Conservation (phyloP, 1,140 invertebrate genomes). For the Apis dorsata region DNA sequence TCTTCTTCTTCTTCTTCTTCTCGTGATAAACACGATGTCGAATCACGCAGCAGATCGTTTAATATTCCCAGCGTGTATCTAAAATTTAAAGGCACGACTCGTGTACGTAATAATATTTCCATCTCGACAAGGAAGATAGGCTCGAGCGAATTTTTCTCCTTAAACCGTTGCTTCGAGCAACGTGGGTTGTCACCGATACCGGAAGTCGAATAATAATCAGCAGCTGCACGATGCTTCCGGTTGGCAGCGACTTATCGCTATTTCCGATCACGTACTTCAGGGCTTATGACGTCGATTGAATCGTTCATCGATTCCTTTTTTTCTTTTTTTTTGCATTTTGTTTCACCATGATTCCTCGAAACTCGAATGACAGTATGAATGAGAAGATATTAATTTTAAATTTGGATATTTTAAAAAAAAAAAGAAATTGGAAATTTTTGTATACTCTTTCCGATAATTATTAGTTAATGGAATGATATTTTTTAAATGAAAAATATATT, state of each 20-base stretch:
- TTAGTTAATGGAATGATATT: no score
- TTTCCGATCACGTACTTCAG: constrained; percentile 47
- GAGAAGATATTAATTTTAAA: no score
- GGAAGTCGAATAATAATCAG: constrained; percentile 50
- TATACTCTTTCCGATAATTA: not conserved
- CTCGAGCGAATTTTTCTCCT: not conserved
- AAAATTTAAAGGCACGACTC: not conserved
- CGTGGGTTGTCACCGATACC: constrained; percentile 1
- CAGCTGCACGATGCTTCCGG: constrained; percentile 45
- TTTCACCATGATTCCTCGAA: no score
- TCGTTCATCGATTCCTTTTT: not conserved
- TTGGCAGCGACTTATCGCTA: not conserved
- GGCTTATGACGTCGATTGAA: constrained; percentile 9
- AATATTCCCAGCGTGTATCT: not conserved
- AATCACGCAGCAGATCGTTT: not conserved
- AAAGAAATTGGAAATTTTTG: no score
- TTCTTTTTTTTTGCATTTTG: not conserved
- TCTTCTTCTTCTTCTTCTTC: no score
- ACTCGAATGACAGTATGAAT: no score
- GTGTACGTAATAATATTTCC: constrained; percentile 7
- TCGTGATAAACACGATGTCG: not conserved
- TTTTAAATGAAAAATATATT: not conserved
- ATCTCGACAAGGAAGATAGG: not conserved
- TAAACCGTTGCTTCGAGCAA: not conserved
- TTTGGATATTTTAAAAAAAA: no score